These are phyloP conservation scores for Cancer borealis DNA, from an alignment of 2,888 invertebrate genomes.

Conservation along the genomic window DNA sequence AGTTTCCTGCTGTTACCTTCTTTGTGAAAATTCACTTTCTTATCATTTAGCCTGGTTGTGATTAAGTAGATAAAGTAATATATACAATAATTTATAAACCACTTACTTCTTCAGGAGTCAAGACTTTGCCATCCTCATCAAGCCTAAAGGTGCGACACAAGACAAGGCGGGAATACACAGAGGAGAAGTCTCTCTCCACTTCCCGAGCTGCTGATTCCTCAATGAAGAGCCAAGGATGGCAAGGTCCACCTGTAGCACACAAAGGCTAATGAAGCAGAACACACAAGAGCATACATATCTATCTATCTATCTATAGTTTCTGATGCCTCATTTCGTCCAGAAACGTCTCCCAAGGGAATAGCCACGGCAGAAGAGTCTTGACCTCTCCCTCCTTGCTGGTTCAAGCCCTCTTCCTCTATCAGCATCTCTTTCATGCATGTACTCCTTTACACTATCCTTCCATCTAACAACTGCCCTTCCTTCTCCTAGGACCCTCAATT, in stretches of 20 bases:
- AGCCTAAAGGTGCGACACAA: slow-evolving; percentile 98
- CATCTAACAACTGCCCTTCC: no score
- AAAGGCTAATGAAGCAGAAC: neutral
- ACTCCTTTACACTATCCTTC: no score
- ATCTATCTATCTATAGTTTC: no score
- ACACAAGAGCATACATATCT: no score
- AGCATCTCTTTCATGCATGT: no score
- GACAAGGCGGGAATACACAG: slow-evolving; percentile 97
- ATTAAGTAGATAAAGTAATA: neutral
- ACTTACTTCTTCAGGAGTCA: slow-evolving; percentile 95
- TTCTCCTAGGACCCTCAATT: no score
- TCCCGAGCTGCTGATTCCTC: slow-evolving; percentile 98
- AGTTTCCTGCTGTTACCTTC: no score
- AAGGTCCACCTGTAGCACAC: slow-evolving; percentile 86
- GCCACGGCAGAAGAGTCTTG: neutral
- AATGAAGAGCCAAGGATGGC: slow-evolving; percentile 99
- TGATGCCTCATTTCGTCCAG: no score
- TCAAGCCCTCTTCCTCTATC: no score
- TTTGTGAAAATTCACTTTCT: neutral
- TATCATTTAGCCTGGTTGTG: neutral
- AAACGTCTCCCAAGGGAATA: no score
- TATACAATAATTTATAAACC: neutral
- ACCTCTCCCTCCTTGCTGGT: no score
- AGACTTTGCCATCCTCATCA: slow-evolving; percentile 99
- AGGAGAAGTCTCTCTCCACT: slow-evolving; percentile 98